Base-by-base conservation (phyloP, 2,888 invertebrate genomes). In the Nomada fabriciana region DNA sequence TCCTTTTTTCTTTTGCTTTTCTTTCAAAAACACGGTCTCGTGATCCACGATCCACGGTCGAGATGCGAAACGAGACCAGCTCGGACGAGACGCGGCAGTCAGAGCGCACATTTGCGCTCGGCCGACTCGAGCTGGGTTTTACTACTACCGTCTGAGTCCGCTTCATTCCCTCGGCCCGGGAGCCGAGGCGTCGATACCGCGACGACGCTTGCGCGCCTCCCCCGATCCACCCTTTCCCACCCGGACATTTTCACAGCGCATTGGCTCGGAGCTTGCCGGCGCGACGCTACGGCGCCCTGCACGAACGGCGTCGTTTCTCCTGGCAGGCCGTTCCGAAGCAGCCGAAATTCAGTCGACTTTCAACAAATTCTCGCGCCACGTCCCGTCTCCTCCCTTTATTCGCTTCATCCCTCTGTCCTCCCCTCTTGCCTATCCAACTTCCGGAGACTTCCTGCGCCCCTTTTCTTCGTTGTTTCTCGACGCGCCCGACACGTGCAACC, bases 201-300 rank as follows among this genome's bases (percentile, higher is more conserved):
- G 83, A 90, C 86, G 89, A 91, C 93, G 93, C 93, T 89, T 90
- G 93, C 93, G 93, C 93, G 91, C 89, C 91, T 88, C 91, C 92
- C 92, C 91, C 89, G 86, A 84, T 83, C 84, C 87, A 86, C 89
- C 86, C 89, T 89, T 86, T 86, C 84, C 85, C 84, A 86, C 83
- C 85, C 83, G 87, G 87, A 81, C 83, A 83, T 88, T 88, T 88
- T 88, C 87, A 85, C 87, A 82, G 87, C 89, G 90, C 89, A 90
- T 90, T 91, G 89, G 90, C 85, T 88, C 87, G 85, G 87, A 88
- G 84, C 88, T 87, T 88, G 86, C 75, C 80, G 78, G 82, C 85
- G 81, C 84, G 79, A 83, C 75, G 80, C 67, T 60, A 73, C 67
- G 76, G 76, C 83, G 76, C 80, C 83, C 82, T 67, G 76, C 74